A percentile compares a stretch with the other conserved stretches of the same genome.
Evolutionary conservation across 2,113 vertebrate genomes (phyloP).

Genomic region (Aviceda subcristata): DNA sequence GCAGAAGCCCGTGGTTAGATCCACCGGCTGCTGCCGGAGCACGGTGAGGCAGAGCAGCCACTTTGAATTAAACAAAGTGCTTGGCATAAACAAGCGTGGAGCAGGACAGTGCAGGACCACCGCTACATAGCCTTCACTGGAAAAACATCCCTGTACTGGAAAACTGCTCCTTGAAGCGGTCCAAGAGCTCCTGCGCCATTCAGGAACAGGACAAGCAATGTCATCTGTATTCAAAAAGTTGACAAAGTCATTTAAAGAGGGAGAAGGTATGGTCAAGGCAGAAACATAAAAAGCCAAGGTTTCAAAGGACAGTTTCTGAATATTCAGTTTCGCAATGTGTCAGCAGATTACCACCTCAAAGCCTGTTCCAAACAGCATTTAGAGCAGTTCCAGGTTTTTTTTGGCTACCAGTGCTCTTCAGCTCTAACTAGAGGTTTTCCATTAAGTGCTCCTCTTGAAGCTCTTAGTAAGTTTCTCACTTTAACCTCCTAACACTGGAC

Average conservation of each 20-base stretch:
- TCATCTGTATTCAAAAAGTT: fast-evolving
- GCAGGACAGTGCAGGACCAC: not conserved
- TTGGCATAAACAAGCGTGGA: fast-evolving
- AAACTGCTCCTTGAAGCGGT: not conserved
- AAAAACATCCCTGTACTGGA: fast-evolving
- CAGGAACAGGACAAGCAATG: not conserved
- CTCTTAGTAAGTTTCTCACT: not conserved
- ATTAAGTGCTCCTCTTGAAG: not conserved
- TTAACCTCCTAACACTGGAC: not conserved
- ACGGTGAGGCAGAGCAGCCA: not conserved
- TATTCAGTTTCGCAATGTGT: fast-evolving
- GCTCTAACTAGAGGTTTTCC: not conserved
- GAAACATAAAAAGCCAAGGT: not conserved
- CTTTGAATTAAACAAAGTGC: too few species aligned
- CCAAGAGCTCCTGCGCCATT: not conserved
- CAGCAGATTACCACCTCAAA: not conserved
- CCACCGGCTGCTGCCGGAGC: not conserved
- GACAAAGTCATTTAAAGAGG: too few species aligned
- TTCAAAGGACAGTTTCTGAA: not conserved
- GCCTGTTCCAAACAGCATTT: fast-evolving
- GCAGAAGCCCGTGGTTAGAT: not conserved
- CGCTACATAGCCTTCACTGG: too few species aligned
- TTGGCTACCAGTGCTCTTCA: not conserved
- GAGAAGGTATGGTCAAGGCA: fast-evolving
- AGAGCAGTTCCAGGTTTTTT: too few species aligned